Conservation (phyloP, 2,888 invertebrate species). For the Sinelater perroti region DNA sequence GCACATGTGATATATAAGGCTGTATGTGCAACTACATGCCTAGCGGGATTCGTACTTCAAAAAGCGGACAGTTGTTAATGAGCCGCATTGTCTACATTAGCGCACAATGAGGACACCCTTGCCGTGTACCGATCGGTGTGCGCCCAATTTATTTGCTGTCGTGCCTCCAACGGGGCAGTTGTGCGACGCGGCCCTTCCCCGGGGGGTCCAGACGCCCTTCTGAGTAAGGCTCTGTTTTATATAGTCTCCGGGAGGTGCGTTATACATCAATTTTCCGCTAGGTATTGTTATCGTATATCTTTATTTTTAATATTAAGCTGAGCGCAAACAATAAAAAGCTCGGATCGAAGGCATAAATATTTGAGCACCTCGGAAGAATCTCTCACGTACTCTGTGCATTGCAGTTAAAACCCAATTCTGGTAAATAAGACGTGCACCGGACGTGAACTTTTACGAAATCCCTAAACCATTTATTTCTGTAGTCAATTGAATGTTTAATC, state of each 20-base stretch:
- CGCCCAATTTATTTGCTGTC: slow-evolving; percentile 47
- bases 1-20: no score
- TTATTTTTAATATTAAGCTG: slow-evolving; percentile 21
- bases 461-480: no score
- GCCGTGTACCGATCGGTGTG: slow-evolving; percentile 37
- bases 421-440: slow-evolving; percentile 37
- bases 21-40: no score
- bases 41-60: slow-evolving; percentile 14
- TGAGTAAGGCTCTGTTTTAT: slow-evolving; percentile 41
- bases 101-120: slow-evolving; percentile 38
- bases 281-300: slow-evolving; percentile 34
- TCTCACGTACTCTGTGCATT: slow-evolving; percentile 18
- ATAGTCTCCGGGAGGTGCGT: slow-evolving; percentile 38
- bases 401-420: slow-evolving; percentile 33
- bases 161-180: slow-evolving; percentile 42
- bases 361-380: slow-evolving; percentile 13
- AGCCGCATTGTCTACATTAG: slow-evolving; percentile 21
- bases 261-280: slow-evolving; percentile 35
- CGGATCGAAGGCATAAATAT: slow-evolving; percentile 6
- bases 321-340: background rate
- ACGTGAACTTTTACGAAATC: no score
- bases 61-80: slow-evolving; percentile 21
- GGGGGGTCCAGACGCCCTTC: slow-evolving; percentile 43
- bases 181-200: slow-evolving; percentile 34
- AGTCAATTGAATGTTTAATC: no score